Evolutionary conservation across 1,140 invertebrate genomes (phyloP).

Genomic region (Colletes gigas): DNA sequence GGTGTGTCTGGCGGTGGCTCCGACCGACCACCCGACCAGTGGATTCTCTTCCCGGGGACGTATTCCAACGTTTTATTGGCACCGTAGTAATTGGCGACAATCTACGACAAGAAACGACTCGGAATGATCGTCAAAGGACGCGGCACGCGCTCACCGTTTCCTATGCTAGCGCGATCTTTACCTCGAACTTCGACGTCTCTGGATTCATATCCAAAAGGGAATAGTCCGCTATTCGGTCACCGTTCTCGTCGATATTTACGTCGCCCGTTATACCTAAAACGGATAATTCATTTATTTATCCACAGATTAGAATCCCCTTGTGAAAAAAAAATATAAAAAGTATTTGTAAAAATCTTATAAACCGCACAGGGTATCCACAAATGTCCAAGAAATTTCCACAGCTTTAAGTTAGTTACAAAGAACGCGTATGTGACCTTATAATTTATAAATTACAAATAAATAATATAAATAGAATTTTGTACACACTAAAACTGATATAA

Average conservation of each 20-base stretch:
- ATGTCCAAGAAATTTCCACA: no score
- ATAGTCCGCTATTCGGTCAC: conserved; percentile 94
- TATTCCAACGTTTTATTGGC: conserved; percentile 87
- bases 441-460: no score
- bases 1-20: conserved; percentile 92
- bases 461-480: no score
- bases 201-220: conserved; percentile 95
- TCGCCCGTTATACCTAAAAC: conserved; percentile 92
- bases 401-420: neutral
- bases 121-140: neutral
- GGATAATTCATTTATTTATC: no score
- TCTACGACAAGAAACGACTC: conserved; percentile 79
- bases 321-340: no score
- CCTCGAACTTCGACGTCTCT: conserved; percentile 89
- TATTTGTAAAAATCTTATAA: no score
- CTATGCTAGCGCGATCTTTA: conserved; percentile 67
- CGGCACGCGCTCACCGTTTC: neutral
- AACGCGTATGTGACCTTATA: neutral
- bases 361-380: no score
- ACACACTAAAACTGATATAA: no score
- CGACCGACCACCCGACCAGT: conserved; percentile 91
- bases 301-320: no score
- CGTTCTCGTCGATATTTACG: conserved; percentile 94
- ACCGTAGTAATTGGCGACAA: conserved; percentile 93
- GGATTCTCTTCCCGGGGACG: conserved; percentile 86